Conservation (phyloP, 1,140 invertebrate genomes). For the Musca vetustissima region DNA sequence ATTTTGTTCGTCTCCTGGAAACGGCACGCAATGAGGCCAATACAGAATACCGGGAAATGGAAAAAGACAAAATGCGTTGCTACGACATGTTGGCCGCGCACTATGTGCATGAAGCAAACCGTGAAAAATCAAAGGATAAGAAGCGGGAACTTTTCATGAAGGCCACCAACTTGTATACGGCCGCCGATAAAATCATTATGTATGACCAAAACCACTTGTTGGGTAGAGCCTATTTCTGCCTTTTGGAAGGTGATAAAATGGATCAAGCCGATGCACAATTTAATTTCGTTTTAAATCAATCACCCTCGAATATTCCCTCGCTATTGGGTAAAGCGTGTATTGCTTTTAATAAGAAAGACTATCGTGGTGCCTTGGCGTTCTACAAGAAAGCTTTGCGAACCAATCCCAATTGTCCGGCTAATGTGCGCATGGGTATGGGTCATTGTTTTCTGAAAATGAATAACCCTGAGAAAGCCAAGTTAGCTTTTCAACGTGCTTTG, state of each 20-base stretch:
- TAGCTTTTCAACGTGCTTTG: conserved; percentile 95
- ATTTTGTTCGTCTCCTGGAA: conserved; percentile 94
- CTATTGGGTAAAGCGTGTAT: conserved; percentile 98
- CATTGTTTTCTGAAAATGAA: conserved; percentile 97
- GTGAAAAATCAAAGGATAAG: conserved; percentile 94
- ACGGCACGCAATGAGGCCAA: conserved; percentile 83
- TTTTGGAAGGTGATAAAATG: conserved; percentile 98
- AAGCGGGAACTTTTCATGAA: conserved; percentile 95
- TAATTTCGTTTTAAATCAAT: conserved; percentile 97
- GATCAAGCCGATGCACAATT: conserved; percentile 99
- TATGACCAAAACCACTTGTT: conserved; percentile 99
- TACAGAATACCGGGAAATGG: conserved; percentile 86
- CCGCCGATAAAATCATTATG: conserved; percentile 99
- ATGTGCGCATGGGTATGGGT: conserved; percentile 95
- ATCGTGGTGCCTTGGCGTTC: conserved; percentile 91
- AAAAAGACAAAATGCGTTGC: conserved; percentile 95
- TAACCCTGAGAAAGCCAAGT: conserved; percentile 92
- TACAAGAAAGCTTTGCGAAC: conserved; percentile 97
- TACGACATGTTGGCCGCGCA: conserved; percentile 96
- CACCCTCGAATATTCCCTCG: conserved; percentile 94
- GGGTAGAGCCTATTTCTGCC: conserved; percentile 95
- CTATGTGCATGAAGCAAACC: conserved; percentile 95
- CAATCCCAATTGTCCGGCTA: conserved; percentile 96
- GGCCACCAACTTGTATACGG: conserved; percentile 95
- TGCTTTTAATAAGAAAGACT: conserved; percentile 90